Evolutionary conservation across 2,113 vertebrate genomes (phyloP).

Genomic region (Brachyistius frenatus): DNA sequence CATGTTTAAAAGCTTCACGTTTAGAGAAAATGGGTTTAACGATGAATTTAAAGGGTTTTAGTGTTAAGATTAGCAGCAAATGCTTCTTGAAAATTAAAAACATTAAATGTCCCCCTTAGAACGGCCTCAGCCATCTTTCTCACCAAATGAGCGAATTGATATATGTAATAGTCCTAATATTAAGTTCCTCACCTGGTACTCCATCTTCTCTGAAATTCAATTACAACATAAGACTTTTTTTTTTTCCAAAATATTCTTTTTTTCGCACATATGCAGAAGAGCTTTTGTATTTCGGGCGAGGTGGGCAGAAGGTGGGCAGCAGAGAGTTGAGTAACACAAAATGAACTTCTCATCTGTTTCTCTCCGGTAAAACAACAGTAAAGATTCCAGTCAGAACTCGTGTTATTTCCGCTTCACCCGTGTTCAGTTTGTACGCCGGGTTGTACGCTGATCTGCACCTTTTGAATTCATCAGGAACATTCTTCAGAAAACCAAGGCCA

Average conservation of each 20-base stretch:
- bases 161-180: too few species aligned
- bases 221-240: background rate
- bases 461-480: background rate
- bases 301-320: background rate
- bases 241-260: background rate
- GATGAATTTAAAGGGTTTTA: too few species aligned
- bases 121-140: too few species aligned
- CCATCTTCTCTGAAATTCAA: too few species aligned
- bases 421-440: background rate
- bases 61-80: too few species aligned
- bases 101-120: too few species aligned
- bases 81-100: too few species aligned
- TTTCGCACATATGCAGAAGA: background rate
- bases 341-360: background rate
- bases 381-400: background rate
- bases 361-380: background rate
- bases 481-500: background rate
- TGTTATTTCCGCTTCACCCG: too few species aligned
- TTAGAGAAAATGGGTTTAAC: too few species aligned
- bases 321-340: background rate
- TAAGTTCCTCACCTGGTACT: too few species aligned
- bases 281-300: background rate
- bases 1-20: too few species aligned
- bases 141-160: too few species aligned
- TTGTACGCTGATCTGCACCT: background rate